Evolutionary conservation across 2,888 invertebrate species (phyloP).

Genomic region (Eupeodes luniger): DNA sequence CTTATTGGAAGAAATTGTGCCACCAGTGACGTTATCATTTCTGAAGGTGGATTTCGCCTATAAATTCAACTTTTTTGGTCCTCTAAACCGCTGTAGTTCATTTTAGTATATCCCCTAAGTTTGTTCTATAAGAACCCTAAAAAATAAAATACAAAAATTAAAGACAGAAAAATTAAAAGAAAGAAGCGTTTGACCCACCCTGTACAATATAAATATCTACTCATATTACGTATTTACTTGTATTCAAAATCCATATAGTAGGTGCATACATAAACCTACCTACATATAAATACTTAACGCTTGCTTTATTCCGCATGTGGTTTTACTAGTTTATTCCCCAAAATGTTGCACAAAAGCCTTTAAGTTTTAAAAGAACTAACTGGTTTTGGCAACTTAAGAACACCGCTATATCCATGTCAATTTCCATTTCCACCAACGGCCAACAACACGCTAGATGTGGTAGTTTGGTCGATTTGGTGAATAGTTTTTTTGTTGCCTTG

Average conservation of each 20-base stretch:
- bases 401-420: not conserved
- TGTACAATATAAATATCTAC: too few species aligned
- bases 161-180: too few species aligned
- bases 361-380: conserved; percentile 43
- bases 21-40: too few species aligned
- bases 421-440: not conserved
- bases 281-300: not conserved
- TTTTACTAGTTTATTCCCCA: conserved; percentile 47
- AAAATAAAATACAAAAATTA: too few species aligned
- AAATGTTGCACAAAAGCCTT: conserved; percentile 51
- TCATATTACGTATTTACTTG: not conserved
- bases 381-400: conserved; percentile 29
- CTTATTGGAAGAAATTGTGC: too few species aligned
- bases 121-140: too few species aligned
- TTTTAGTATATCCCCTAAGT: too few species aligned
- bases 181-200: too few species aligned
- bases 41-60: too few species aligned
- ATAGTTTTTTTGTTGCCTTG: not conserved
- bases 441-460: conserved; percentile 3
- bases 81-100: too few species aligned
- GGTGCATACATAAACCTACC: not conserved
- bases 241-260: too few species aligned
- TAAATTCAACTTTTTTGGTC: too few species aligned
- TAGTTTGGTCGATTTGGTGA: not conserved
- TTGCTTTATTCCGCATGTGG: conserved; percentile 36